Percentiles rank a stretch among this genome's conserved stretches.
Conservation (phyloP, 2,888 invertebrate genomes). For the Drosophila neutralis region DNA sequence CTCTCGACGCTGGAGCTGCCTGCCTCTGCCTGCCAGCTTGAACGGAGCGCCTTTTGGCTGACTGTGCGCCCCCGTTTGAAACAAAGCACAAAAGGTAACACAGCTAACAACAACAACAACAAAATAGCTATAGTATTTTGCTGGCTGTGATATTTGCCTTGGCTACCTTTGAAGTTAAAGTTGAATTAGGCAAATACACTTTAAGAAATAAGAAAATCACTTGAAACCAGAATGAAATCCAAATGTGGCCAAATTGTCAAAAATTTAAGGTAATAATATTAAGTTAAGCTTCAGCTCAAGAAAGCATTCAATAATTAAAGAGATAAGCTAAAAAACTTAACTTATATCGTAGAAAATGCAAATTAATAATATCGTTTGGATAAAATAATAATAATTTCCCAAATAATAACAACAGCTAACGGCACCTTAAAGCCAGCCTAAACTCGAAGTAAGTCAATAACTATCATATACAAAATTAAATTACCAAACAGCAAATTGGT, state of each 20-base stretch:
- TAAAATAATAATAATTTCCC: background rate
- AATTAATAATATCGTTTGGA: background rate
- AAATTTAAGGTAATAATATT: background rate
- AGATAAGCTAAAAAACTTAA: background rate
- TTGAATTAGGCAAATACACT: slow-evolving; percentile 57
- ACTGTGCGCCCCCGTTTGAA: slow-evolving; percentile 56
- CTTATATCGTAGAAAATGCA: background rate
- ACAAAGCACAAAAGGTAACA: slow-evolving; percentile 63
- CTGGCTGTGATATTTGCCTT: slow-evolving; percentile 54
- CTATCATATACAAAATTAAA: background rate
- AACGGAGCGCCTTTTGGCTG: slow-evolving; percentile 31
- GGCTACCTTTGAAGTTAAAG: slow-evolving; percentile 68
- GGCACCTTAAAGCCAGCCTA: background rate
- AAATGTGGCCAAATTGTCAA: background rate
- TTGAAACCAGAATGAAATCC: slow-evolving; percentile 1
- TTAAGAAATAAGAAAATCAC: slow-evolving; percentile 22
- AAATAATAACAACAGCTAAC: background rate
- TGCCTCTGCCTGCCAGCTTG: slow-evolving; percentile 16
- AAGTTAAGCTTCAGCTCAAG: background rate
- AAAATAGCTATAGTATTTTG: slow-evolving; percentile 34
- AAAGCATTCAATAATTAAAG: background rate
- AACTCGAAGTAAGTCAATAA: background rate
- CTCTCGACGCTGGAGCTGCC: slow-evolving; percentile 35
- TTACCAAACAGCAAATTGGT: background rate
- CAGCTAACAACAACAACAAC: slow-evolving; percentile 40